These are phyloP conservation scores for Coreoperca whiteheadi DNA, from an alignment of 2,113 vertebrate species.

Conservation along the genomic window DNA sequence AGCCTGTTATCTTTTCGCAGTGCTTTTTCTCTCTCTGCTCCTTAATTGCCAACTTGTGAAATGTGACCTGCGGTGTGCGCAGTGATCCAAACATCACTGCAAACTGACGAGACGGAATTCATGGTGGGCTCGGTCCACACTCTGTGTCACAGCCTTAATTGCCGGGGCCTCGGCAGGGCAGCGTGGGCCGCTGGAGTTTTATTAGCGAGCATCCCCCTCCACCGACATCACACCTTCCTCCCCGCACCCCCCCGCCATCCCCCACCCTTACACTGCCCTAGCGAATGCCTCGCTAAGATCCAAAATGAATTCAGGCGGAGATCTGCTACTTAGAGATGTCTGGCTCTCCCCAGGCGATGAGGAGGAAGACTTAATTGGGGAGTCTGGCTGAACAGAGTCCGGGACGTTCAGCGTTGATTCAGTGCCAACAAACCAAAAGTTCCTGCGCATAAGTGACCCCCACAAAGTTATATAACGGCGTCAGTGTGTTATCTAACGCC, in stretches of 20 bases:
- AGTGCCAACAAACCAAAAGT: conserved; percentile 11
- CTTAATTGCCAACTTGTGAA: conserved; percentile 56
- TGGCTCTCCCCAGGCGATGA: conserved; percentile 26
- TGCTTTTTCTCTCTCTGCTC: not conserved
- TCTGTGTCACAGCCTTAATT: conserved; percentile 55
- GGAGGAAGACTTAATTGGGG: conserved; percentile 54
- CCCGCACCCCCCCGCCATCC: not conserved
- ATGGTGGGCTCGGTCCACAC: conserved; percentile 16
- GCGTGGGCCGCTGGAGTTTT: conserved; percentile 1
- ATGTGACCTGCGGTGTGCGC: conserved; percentile 42
- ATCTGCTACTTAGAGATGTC: conserved; percentile 23
- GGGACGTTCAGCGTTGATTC: conserved; percentile 7
- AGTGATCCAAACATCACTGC: conserved; percentile 56
- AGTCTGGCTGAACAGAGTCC: conserved; percentile 24
- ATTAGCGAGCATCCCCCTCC: not conserved
- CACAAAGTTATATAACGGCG: conserved; percentile 13
- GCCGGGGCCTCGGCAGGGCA: conserved; percentile 14
- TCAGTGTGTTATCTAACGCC: not conserved
- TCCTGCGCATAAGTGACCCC: conserved; percentile 25
- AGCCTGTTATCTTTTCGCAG: conserved; percentile 8
- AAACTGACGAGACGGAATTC: conserved; percentile 64
- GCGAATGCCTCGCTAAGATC: conserved; percentile 13
- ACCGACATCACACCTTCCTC: not conserved
- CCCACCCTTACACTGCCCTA: not conserved
- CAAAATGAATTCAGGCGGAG: conserved; percentile 47